Percentiles rank a stretch among this genome's conserved stretches.
Evolutionary conservation across 2,113 vertebrate species (phyloP).

Genomic region (Cacatua alba): DNA sequence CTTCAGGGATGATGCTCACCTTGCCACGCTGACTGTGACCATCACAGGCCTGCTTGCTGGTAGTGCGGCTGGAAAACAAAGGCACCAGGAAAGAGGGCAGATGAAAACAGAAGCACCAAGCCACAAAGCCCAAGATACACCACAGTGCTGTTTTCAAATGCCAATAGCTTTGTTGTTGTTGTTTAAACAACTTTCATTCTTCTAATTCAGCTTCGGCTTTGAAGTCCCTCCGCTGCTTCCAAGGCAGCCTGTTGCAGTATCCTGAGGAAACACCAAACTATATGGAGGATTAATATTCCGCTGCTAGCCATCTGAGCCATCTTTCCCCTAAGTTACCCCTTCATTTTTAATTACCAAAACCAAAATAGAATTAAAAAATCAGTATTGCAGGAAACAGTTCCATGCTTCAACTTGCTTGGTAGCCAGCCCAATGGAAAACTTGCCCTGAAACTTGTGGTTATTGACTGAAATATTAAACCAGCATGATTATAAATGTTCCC

Average conservation of each 20-base stretch:
- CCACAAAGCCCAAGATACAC: background rate
- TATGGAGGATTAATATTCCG: background rate
- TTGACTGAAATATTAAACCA: background rate
- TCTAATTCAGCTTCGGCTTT: background rate
- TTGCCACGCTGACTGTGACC: background rate
- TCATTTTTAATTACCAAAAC: background rate
- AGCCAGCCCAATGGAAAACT: background rate
- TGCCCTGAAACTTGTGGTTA: background rate
- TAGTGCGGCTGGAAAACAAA: background rate
- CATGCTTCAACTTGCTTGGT: background rate
- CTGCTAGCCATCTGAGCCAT: background rate
- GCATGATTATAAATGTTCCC: background rate
- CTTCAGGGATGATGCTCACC: background rate
- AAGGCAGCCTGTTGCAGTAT: background rate
- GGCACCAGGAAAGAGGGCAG: fast-evolving
- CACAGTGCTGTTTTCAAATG: background rate
- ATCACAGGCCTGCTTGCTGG: background rate
- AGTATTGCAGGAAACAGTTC: background rate
- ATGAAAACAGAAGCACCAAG: background rate
- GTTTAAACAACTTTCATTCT: background rate
- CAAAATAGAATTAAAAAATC: background rate
- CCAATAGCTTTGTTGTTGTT: background rate
- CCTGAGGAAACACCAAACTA: background rate
- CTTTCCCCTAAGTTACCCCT: background rate
- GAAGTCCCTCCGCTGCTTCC: background rate